Evolutionary conservation across 2,888 invertebrate genomes (phyloP), one percentile per base, ranked within the genome.

Genomic region (Latrodectus elegans): DNA sequence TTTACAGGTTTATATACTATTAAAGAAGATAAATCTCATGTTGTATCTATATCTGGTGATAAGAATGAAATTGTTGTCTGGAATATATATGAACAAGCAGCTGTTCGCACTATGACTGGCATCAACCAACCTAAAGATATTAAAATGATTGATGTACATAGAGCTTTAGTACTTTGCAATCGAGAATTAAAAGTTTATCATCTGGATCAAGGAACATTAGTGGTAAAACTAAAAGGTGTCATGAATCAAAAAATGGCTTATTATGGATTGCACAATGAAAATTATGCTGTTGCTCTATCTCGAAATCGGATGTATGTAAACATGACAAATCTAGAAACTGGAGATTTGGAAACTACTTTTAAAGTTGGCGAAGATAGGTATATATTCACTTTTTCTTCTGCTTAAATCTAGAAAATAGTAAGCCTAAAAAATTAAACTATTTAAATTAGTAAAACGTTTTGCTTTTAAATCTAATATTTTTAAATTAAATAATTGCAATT

Each of bases 191-290:
- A 95, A 90, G 95, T 96, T 67, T 96, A 96, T 91, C 95, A 97
- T 92, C 93, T 97, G 79, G 95, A 97, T 91, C 94, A 95, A 92
- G 97, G 96, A 4, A 90, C 90, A 26, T 94, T 95, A 92, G 91
- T 95, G 91, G 95, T 95, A 14, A 95, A 96, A 67, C 92, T 96
- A 72, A 95, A 96, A 91, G 92, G 92, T 67, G 96, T 97, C 52
- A 97, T 97, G 96, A 97, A 97, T 93, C 96, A 97, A 92, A 96
- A 96, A 92, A 96, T 97, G 96, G 96, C 97, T 84, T 97, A 95
- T 92, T 97, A 95, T 92, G 97, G 96, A 0, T 94, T 96, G 12
- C 96, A 97, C 92, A 96, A 96, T 93, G 93, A 94, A 77, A 94
- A 94, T 77, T 96, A 97, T 92, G 93, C 96, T 89, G 97, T 97